Percentiles rank a stretch among this genome's conserved stretches.
phyloP scores from a whole-genome alignment of 2,888 invertebrate genomes.

The Dascillus cervinus region DNA sequence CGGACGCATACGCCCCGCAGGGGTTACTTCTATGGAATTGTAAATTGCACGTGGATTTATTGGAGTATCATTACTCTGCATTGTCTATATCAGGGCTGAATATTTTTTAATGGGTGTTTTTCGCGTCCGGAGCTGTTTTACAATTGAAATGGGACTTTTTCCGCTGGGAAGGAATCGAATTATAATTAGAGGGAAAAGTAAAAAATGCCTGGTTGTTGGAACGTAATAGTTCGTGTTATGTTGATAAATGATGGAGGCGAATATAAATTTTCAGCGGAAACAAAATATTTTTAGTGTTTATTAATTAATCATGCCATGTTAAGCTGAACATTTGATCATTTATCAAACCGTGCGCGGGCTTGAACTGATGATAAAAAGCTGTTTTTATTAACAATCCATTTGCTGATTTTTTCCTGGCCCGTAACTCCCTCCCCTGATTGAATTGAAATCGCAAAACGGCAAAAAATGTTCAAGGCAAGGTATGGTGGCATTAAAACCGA shows the following conservation, averaged over 20 bases:
- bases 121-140: no score
- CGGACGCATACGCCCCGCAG: no score
- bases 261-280: conserved; percentile 19
- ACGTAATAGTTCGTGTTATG: no score
- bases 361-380: conserved; percentile 26
- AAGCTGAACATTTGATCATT: conserved; percentile 32
- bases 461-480: conserved; percentile 6
- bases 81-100: no score
- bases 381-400: conserved; percentile 29
- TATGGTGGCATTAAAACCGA: conserved; percentile 8
- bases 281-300: conserved; percentile 33
- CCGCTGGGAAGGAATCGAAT: no score
- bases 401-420: conserved; percentile 13
- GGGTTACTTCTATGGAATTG: no score
- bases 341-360: conserved; percentile 22
- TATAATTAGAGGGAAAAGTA: no score
- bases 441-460: conserved; percentile 7
- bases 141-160: no score
- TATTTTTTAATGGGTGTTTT: no score
- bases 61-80: no score
- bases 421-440: conserved; percentile 5
- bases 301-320: conserved; percentile 32
- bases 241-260: conserved; percentile 17
- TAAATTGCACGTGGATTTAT: no score
- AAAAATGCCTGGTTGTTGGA: no score